phyloP scores from a whole-genome alignment of 2,888 invertebrate species.

The Hoplodrina blanda region DNA sequence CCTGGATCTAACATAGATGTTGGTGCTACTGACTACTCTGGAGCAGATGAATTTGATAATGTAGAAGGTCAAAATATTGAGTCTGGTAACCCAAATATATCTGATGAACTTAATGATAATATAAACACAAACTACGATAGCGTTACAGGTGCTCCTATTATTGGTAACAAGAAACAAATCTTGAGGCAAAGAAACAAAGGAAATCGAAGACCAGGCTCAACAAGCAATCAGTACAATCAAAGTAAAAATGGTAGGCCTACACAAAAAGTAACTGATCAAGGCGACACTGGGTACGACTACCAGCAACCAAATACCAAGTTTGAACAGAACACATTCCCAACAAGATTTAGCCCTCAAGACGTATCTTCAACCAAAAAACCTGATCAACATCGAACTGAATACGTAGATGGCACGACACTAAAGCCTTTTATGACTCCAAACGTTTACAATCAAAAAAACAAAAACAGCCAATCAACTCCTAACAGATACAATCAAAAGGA shows the following conservation, averaged over 20 bases:
- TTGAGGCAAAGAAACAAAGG: slow-evolving; percentile 4
- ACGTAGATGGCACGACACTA: slow-evolving; percentile 22
- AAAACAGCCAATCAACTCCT: slow-evolving; percentile 15
- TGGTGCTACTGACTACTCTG: not conserved
- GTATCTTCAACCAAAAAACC: slow-evolving; percentile 5
- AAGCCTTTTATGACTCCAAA: slow-evolving; percentile 57
- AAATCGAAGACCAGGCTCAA: not conserved
- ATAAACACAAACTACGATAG: not conserved
- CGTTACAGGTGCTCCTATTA: slow-evolving; percentile 4
- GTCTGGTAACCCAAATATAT: not conserved
- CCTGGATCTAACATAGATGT: slow-evolving; percentile 17
- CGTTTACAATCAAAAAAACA: slow-evolving; percentile 33
- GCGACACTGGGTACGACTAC: slow-evolving; percentile 47
- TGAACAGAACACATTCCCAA: slow-evolving; percentile 40
- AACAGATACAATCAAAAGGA: slow-evolving; percentile 29
- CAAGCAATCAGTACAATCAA: not conserved
- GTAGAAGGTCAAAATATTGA: not conserved
- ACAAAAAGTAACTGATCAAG: slow-evolving; percentile 15
- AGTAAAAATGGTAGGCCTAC: not conserved
- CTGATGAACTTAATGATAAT: not conserved
- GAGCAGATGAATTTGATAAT: not conserved
- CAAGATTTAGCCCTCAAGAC: slow-evolving; percentile 44
- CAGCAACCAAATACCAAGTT: slow-evolving; percentile 41
- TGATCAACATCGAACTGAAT: slow-evolving; percentile 13
- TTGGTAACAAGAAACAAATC: not conserved